These are phyloP conservation scores for Muscina levida DNA, from an alignment of 2,888 invertebrate species.

Conservation along the genomic window DNA sequence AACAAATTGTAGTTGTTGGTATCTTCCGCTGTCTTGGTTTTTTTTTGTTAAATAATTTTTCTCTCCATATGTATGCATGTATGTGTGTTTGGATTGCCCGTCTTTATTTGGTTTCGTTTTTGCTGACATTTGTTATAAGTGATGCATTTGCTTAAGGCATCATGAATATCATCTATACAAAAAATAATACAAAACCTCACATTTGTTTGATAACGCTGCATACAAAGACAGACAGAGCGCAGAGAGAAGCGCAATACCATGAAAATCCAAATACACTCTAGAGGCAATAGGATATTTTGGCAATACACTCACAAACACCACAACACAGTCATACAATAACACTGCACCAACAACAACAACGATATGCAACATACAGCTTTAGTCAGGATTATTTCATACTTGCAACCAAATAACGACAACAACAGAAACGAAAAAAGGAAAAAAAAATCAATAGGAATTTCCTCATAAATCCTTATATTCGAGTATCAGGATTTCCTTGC, in stretches of 20 bases:
- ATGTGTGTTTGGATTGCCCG: constrained; percentile 17
- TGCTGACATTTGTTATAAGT: constrained; percentile 24
- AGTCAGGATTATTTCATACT: no score
- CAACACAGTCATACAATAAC: not conserved
- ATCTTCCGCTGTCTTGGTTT: not conserved
- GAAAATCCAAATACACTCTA: no score
- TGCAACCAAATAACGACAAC: no score
- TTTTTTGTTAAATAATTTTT: not conserved
- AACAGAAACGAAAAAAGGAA: no score
- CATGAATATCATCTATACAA: no score
- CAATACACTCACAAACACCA: constrained; percentile 1
- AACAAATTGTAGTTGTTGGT: not conserved
- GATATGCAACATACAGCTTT: not conserved
- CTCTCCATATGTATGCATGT: constrained; percentile 3
- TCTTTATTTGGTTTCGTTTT: not conserved
- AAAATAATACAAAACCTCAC: not conserved
- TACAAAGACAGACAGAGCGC: no score
- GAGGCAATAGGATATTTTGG: constrained; percentile 9
- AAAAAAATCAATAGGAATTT: no score
- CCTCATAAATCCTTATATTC: no score
- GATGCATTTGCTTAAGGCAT: constrained; percentile 15
- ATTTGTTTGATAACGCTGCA: constrained; percentile 19
- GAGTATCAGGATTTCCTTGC: no score
- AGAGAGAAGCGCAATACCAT: no score
- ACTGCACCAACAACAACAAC: not conserved